A percentile compares a stretch with the other conserved stretches of the same genome.
These are phyloP conservation scores for Columba guinea DNA, from an alignment of 2,797 vertebrate species.

Conservation along the genomic window DNA sequence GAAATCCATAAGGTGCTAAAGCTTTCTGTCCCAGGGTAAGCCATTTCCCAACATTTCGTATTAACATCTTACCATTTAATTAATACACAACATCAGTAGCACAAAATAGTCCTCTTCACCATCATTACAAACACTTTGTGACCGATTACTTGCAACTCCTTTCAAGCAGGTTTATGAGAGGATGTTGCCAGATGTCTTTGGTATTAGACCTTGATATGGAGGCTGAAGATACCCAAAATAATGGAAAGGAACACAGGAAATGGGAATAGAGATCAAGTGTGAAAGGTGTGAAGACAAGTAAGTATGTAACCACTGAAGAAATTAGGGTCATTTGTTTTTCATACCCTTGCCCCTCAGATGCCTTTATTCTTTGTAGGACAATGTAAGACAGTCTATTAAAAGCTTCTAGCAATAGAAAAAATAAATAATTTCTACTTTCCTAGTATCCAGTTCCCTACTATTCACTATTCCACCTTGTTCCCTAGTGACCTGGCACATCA, in stretches of 20 bases:
- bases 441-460: not conserved
- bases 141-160: not conserved
- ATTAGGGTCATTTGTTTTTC: not conserved
- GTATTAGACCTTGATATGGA: not conserved
- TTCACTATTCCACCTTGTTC: not conserved
- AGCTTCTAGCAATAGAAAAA: not conserved
- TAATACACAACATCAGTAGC: not conserved
- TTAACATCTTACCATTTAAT: not conserved
- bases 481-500: not conserved
- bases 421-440: not conserved
- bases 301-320: not conserved
- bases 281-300: not conserved
- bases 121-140: not conserved
- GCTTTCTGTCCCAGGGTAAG: not conserved
- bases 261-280: not conserved
- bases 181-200: not conserved
- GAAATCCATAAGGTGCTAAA: not conserved
- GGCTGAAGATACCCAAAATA: not conserved
- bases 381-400: not conserved
- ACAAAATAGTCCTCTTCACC: not conserved
- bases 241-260: not conserved
- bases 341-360: not conserved
- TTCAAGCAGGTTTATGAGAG: not conserved
- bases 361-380: not conserved
- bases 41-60: not conserved